Conservation (phyloP, 2,113 vertebrate genomes). For the Rynchops niger region DNA sequence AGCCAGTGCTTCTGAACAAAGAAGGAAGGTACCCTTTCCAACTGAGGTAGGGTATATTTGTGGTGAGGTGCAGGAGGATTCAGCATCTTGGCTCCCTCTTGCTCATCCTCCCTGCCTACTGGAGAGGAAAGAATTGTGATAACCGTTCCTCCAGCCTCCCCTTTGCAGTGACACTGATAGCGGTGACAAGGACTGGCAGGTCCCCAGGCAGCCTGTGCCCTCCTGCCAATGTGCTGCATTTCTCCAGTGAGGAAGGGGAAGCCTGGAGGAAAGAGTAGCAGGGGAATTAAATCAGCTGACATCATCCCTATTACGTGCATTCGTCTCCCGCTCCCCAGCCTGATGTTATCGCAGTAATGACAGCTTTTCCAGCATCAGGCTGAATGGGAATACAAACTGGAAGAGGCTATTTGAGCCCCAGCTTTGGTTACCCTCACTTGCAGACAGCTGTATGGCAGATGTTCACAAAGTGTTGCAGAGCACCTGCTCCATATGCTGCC, state of each 20-base stretch:
- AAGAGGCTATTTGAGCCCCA: neutral
- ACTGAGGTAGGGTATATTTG: neutral
- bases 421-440: neutral
- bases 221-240: neutral
- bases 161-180: neutral
- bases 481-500: neutral
- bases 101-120: neutral
- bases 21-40: conserved; percentile 11
- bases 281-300: neutral
- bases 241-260: neutral
- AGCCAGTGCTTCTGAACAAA: neutral
- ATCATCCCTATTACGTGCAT: neutral
- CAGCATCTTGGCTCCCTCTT: neutral
- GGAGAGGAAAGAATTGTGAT: neutral
- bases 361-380: neutral
- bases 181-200: neutral
- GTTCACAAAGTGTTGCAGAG: neutral
- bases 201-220: neutral
- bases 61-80: neutral
- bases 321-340: neutral
- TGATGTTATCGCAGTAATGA: neutral
- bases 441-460: neutral
- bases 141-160: neutral
- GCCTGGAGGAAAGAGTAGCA: neutral
- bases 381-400: neutral